Evolutionary conservation across 1,140 invertebrate species (phyloP), one percentile per base, ranked within the genome.

Genomic region (Bombyx mandarina): DNA sequence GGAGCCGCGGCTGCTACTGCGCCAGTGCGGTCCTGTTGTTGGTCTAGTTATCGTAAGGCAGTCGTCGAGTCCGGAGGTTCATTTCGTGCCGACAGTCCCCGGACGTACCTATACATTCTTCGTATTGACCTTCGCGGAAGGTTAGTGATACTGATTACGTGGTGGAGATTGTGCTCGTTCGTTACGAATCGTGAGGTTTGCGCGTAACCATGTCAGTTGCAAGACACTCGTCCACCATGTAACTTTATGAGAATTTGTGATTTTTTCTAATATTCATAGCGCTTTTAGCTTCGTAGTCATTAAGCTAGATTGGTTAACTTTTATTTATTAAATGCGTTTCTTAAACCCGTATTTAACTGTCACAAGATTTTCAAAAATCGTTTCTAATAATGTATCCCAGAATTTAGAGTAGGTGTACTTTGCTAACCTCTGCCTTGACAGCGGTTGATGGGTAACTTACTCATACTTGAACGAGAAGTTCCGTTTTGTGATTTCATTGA

Each of bases 71-170:
- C 79, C 79, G 77, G 78, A 64, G 62, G 67, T 77, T 71, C 73
- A 74, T 73, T 63, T 79, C 84, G 77, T 80, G 78, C 83, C 77
- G 62, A 73, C 71, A 73, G 78, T 82, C 75, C 66, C 83, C 82
- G 83, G 79, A 73, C 50, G 71, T 84, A 86, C 78, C 82, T 82
- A 83, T 82, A 86, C 83, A 86, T 86, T 86, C 83, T 86, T 85
- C 82, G 65, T 71, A 86, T 86, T 86, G 82, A 86, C 83, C 83
- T 86, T 86, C 79, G 69, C 56, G 82, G 71, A 84, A 86, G 83
- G 83, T 86, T 86, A 86, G 83, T 86, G 83, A 86, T 86, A 86
- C 73, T 83, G 79, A 69, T 79, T 79, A 79, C 74, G 74, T 79
- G 77, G 71, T 71, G 64, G 71, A 75, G 67, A 69, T 73, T 69